Percentiles rank a stretch among this genome's conserved stretches.
Evolutionary conservation across 1,140 invertebrate genomes (phyloP).

Genomic region (Orchestia grillus): DNA sequence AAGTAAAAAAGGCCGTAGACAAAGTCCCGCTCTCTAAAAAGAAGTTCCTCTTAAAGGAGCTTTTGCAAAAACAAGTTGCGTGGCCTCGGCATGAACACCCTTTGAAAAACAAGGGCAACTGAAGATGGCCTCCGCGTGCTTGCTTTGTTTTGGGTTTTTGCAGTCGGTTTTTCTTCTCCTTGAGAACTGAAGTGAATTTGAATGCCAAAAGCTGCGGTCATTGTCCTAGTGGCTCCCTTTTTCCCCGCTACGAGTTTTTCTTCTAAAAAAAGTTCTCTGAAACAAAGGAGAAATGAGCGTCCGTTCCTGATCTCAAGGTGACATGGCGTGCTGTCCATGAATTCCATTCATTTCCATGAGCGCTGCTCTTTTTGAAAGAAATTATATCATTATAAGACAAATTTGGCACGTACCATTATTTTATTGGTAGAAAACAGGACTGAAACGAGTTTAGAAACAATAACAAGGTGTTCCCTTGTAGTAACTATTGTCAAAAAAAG

Average conservation of each 20-base stretch:
- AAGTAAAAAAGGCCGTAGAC: slow-evolving; percentile 24
- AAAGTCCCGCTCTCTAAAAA: slow-evolving; percentile 38
- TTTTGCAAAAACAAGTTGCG: slow-evolving; percentile 51
- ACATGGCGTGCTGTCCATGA: background rate
- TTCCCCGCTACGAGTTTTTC: background rate
- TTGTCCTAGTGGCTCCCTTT: background rate
- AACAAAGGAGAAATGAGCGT: background rate
- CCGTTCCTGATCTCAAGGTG: background rate
- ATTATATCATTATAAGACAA: background rate
- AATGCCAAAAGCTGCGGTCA: background rate
- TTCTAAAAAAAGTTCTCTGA: background rate
- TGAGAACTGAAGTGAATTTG: background rate
- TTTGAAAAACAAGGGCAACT: slow-evolving; percentile 51
- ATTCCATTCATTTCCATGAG: background rate
- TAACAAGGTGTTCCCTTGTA: background rate
- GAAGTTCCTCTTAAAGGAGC: slow-evolving; percentile 39
- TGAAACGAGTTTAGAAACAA: background rate
- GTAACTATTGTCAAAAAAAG: background rate
- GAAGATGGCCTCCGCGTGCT: slow-evolving; percentile 41
- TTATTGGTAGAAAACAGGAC: background rate
- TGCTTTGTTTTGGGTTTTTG: slow-evolving; percentile 52
- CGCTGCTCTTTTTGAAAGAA: background rate
- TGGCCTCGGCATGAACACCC: background rate
- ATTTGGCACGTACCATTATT: background rate
- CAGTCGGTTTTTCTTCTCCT: slow-evolving; percentile 39